Evolutionary conservation across 2,797 vertebrate species (phyloP).

Genomic region (Smutsia gigantea): DNA sequence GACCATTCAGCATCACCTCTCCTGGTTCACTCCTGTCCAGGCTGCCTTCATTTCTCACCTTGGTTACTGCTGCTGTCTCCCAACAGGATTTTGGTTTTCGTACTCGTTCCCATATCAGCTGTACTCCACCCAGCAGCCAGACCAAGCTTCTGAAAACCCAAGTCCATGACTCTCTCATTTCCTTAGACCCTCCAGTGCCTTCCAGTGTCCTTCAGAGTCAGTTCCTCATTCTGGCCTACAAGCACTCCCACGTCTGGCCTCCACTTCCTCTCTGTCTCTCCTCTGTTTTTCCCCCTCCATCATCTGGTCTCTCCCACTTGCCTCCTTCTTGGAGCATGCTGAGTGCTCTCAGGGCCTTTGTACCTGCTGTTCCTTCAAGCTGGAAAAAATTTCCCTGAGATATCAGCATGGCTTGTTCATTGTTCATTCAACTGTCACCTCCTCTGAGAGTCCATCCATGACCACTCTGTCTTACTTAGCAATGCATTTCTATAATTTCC

Average conservation of each 20-base stretch:
- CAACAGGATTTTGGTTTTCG: background rate
- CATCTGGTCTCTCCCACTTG: background rate
- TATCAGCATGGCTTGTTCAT: background rate
- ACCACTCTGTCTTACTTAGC: background rate
- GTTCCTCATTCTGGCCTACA: background rate
- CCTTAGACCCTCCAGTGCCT: background rate
- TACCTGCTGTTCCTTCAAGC: background rate
- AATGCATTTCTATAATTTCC: background rate
- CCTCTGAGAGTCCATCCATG: background rate
- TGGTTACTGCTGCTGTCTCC: background rate
- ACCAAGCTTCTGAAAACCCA: background rate
- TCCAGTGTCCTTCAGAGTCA: fast-evolving
- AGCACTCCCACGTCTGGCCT: fast-evolving
- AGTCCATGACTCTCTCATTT: background rate
- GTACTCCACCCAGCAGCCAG: background rate
- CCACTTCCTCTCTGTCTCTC: background rate
- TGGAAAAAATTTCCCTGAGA: background rate
- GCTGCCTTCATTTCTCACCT: background rate
- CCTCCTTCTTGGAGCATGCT: background rate
- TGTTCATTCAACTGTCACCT: background rate
- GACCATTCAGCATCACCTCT: background rate
- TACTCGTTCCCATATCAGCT: background rate
- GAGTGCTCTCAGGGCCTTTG: background rate
- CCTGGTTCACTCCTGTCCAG: background rate
- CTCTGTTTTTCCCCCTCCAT: background rate